Base-by-base conservation (phyloP, 2,888 invertebrate genomes). In the Heteropelma amictum region DNA sequence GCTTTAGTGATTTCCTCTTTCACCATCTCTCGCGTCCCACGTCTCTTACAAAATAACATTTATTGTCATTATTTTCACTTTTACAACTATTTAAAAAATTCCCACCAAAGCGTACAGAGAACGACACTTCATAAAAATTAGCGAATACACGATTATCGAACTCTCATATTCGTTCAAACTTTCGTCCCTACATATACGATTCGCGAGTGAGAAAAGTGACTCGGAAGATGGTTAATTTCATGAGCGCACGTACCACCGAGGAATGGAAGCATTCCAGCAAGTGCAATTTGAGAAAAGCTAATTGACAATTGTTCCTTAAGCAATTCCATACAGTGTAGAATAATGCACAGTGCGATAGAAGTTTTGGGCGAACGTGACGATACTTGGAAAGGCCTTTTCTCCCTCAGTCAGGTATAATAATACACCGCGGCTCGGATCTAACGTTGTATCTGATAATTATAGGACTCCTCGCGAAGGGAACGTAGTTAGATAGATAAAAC, bases 371-470 rank as follows among this genome's bases (percentile, higher is more conserved):
- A 21, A 19, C 40, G 51, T 19, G 19, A 19, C 26, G 21, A 61
- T 53, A 42, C 33, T 61, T 21, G 21, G 35, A 33, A 61, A 61
- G 47, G 23, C 51, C 26, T 30, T 21, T 10, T 10, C 12, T n/a
- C 10, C 38, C 42, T 40, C 8, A 19, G 12, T 64, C 0, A 0
- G 17, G 17, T 2, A 1, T 6, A 1, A 17, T 35, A 35, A 2
- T 7, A 2, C 35, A n/a, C 35, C 35, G 1, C 35, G 2, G 8
- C 35, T 35, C 35, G 35, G 26, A 14, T 49, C 14, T 17, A 35
- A 42, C 14, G 45, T 28, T 21, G 21, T 12, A 23, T 19, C 58
- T 47, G 56, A 56, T 75, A 61, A 75, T 75, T 54, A 67, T 54
- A 33, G 61, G 61, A 65, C 60, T 54, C 45, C 51, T 33, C 49